Conservation (phyloP, 2,888 invertebrate species). For the Synergus itoensis region DNA sequence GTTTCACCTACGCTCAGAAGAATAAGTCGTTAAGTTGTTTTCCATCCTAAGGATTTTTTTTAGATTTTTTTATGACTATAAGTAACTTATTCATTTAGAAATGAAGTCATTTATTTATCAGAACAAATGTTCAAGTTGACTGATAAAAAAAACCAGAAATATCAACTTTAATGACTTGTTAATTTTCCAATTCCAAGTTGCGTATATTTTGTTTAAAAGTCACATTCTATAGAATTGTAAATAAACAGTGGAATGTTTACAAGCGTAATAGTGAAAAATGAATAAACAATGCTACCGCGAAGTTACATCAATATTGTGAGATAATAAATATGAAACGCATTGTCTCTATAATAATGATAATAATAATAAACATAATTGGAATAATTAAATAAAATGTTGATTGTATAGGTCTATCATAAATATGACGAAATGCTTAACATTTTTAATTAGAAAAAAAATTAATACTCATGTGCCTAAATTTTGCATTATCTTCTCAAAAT, state of each 20-base stretch:
- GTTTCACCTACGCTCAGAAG: slow-evolving; percentile 17
- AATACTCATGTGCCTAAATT: not conserved
- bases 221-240: not conserved
- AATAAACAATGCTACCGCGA: not conserved
- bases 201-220: not conserved
- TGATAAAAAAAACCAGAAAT: not conserved
- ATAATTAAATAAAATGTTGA: no score
- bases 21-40: not conserved
- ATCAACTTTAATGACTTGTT: not conserved
- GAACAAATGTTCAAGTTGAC: not conserved
- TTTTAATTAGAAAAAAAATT: not conserved
- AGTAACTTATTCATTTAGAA: slow-evolving; percentile 1
- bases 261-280: not conserved
- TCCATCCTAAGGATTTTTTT: not conserved
- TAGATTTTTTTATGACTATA: not conserved
- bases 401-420: no score
- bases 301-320: not conserved
- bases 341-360: not conserved
- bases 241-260: not conserved
- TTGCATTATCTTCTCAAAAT: slow-evolving; percentile 8
- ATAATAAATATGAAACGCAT: not conserved
- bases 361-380: not conserved
- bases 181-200: not conserved
- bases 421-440: not conserved
- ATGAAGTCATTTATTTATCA: not conserved